Conservation (phyloP, 2,113 vertebrate genomes). For the Toxotes chatareus region DNA sequence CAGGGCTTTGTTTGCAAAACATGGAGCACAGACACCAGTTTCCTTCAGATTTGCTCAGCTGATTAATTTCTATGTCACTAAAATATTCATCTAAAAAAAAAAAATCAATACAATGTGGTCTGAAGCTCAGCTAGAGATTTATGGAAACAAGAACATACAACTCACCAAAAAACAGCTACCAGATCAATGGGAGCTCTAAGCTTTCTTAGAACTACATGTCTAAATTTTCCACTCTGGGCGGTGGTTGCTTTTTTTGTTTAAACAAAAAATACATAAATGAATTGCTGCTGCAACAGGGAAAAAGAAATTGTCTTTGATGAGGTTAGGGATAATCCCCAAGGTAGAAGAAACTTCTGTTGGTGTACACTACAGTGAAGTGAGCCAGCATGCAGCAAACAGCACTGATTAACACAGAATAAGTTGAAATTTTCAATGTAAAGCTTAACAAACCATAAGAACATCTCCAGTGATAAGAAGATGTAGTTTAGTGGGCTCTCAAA, state of each 20-base stretch:
- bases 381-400: neutral
- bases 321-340: neutral
- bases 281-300: neutral
- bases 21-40: neutral
- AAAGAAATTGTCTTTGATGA: neutral
- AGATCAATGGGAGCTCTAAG: neutral
- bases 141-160: neutral
- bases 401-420: neutral
- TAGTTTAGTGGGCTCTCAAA: too few species aligned
- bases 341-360: neutral
- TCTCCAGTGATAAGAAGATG: neutral
- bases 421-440: neutral
- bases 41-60: conserved; percentile 4
- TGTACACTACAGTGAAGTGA: neutral
- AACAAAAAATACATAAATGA: neutral
- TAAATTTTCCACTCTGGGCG: neutral
- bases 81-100: conserved; percentile 26
- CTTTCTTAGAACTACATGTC: neutral
- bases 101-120: neutral
- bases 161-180: neutral
- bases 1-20: conserved; percentile 10
- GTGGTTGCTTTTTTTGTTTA: neutral
- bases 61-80: conserved; percentile 1
- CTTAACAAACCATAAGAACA: neutral
- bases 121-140: neutral